phyloP scores from a whole-genome alignment of 2,797 vertebrate species.

The Spheniscus humboldti region DNA sequence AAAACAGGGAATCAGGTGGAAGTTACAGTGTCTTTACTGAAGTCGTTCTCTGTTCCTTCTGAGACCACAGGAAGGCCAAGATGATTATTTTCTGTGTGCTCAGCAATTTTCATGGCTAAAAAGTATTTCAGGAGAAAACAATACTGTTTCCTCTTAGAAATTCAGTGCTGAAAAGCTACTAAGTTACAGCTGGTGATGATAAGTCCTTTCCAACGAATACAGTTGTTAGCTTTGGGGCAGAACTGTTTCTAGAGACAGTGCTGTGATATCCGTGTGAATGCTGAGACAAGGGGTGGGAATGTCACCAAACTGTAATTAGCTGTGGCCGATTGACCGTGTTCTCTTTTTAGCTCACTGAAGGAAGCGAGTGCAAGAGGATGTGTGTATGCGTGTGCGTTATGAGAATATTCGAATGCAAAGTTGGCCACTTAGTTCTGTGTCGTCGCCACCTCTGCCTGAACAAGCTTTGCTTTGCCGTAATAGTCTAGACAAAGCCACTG shows the following conservation, averaged over 20 bases:
- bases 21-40: neutral
- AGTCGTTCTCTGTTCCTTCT: neutral
- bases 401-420: neutral
- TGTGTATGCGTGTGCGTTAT: fast-evolving
- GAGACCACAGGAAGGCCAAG: neutral
- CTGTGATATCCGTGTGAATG: neutral
- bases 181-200: neutral
- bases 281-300: neutral
- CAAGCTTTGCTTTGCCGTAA: neutral
- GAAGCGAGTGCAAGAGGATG: neutral
- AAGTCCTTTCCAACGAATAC: neutral
- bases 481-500: neutral
- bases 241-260: neutral
- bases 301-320: neutral
- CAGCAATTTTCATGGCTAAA: neutral
- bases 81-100: neutral
- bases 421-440: neutral
- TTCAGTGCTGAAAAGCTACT: neutral
- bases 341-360: neutral
- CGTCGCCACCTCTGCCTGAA: neutral
- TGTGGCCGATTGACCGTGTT: neutral
- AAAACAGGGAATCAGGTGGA: neutral
- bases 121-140: neutral
- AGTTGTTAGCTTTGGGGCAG: neutral
- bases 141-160: neutral